These are phyloP conservation scores for Planococcus citri DNA, from an alignment of 1,140 invertebrate genomes.

Conservation along the genomic window DNA sequence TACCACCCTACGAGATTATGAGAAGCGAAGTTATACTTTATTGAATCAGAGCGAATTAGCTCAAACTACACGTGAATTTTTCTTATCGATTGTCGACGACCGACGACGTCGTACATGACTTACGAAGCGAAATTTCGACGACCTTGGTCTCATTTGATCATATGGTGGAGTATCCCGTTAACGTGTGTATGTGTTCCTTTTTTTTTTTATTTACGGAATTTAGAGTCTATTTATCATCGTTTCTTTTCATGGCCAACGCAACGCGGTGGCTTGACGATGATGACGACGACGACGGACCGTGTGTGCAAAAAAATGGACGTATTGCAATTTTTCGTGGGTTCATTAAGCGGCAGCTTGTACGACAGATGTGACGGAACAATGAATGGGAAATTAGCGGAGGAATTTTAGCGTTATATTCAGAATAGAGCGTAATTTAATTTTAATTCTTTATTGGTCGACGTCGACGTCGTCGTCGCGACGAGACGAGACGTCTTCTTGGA, in stretches of 20 bases:
- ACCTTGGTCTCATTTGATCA: conserved; percentile 2
- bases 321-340: neutral
- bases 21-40: too few relatives aligned
- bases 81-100: too few relatives aligned
- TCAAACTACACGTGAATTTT: too few relatives aligned
- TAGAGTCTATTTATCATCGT: neutral
- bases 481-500: too few relatives aligned
- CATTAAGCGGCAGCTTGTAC: neutral
- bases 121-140: neutral
- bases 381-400: neutral
- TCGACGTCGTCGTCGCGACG: too few relatives aligned
- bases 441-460: neutral
- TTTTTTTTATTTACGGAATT: neutral
- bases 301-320: too few relatives aligned
- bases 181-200: too few relatives aligned
- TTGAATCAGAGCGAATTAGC: too few relatives aligned
- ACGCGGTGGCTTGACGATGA: neutral
- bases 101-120: neutral
- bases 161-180: neutral
- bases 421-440: neutral
- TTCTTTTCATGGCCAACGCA: neutral
- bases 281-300: neutral
- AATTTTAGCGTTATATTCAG: neutral
- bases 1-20: too few relatives aligned
- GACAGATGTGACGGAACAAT: neutral